These are phyloP conservation scores for Paraplagusia blochii DNA, from an alignment of 2,113 vertebrate genomes.

Conservation along the genomic window DNA sequence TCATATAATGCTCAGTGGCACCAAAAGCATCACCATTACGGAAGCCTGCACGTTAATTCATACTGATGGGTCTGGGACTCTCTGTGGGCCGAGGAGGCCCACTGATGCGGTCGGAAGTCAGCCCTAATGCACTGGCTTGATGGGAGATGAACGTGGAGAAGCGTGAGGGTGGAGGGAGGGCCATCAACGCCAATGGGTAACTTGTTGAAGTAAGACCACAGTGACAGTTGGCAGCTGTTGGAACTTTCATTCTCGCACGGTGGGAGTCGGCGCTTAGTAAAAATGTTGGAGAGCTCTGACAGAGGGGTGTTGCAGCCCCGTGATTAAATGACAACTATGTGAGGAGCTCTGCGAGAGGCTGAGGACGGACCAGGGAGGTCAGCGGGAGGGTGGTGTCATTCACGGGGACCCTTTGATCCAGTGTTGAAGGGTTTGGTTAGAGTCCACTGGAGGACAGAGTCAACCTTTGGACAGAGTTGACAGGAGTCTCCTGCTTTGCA, in stretches of 20 bases:
- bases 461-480: constrained; percentile 3
- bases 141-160: constrained; percentile 52
- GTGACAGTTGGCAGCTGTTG: constrained; percentile 73
- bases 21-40: constrained; percentile 67
- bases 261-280: constrained; percentile 53
- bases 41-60: constrained; percentile 67
- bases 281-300: constrained; percentile 57
- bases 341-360: constrained; percentile 42
- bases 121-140: constrained; percentile 60
- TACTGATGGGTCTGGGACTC: constrained; percentile 71
- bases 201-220: constrained; percentile 63
- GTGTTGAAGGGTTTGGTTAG: constrained; percentile 12
- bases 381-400: constrained; percentile 35
- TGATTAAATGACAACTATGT: constrained; percentile 63
- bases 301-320: constrained; percentile 51
- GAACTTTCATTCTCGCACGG: constrained; percentile 65
- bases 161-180: constrained; percentile 16
- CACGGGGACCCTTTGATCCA: constrained; percentile 29
- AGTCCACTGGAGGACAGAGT: not conserved
- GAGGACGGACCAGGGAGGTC: constrained; percentile 28
- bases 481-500: not conserved
- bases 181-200: constrained; percentile 52
- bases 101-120: constrained; percentile 62
- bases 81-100: constrained; percentile 57
- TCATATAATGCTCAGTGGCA: constrained; percentile 75